Evolutionary conservation across 2,888 invertebrate genomes (phyloP).

Genomic region (Prenolepis imparis): DNA sequence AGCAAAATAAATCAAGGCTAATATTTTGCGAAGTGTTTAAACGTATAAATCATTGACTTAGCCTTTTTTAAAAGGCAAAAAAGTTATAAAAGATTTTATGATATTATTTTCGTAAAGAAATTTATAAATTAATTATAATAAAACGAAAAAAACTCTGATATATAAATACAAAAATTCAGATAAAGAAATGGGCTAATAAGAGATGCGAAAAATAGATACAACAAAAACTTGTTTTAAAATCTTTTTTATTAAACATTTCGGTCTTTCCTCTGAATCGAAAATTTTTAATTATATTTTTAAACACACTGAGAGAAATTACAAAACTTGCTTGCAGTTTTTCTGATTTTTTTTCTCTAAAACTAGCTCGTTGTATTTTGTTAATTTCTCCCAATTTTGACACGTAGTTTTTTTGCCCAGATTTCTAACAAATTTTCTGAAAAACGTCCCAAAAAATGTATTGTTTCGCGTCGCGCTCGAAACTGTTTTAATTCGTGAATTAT

Average conservation of each 20-base stretch:
- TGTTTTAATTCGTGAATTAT: constrained; percentile 37
- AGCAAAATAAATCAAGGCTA: constrained; percentile 5
- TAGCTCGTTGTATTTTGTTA: background rate
- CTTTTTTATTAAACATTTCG: too few species aligned
- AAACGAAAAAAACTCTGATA: too few species aligned
- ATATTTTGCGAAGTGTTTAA: background rate
- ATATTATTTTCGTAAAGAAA: background rate
- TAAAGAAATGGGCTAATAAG: too few species aligned
- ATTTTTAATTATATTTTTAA: constrained; percentile 11
- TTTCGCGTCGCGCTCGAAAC: background rate
- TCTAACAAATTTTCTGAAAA: background rate
- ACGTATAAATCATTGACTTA: background rate
- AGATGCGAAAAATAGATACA: too few species aligned
- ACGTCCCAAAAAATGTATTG: background rate
- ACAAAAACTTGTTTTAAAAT: too few species aligned
- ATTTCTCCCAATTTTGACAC: background rate
- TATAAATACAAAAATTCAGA: too few species aligned
- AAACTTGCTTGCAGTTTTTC: background rate
- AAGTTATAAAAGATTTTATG: constrained; percentile 8
- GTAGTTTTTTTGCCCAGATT: background rate
- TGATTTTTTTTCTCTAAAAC: background rate
- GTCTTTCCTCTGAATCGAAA: too few species aligned
- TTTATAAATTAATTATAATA: too few species aligned
- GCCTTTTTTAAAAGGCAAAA: background rate
- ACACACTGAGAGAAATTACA: background rate